A percentile compares a stretch with the other conserved stretches of the same genome.
These are phyloP conservation scores for Lethocerus indicus DNA, from an alignment of 1,140 invertebrate genomes.

Conservation along the genomic window DNA sequence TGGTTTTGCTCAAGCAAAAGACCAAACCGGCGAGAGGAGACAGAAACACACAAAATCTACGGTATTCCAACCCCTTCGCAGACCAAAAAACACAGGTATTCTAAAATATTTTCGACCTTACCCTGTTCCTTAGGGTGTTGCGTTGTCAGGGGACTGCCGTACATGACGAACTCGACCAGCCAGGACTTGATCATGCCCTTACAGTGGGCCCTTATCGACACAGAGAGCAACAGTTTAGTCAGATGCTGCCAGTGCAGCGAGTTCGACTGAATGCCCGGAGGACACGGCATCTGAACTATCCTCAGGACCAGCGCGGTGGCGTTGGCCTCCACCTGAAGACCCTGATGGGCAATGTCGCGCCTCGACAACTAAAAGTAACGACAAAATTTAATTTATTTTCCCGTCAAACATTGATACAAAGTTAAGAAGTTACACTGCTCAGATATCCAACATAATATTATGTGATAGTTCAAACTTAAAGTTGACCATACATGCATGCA, in stretches of 20 bases:
- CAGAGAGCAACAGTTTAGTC: constrained; percentile 61
- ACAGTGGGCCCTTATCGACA: constrained; percentile 60
- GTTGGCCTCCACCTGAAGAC: constrained; percentile 77
- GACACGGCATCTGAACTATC: constrained; percentile 57
- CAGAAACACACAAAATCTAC: no score
- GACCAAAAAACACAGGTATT: not conserved
- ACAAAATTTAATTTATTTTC: no score
- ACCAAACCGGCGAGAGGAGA: no score
- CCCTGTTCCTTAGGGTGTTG: constrained; percentile 73
- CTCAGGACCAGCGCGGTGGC: constrained; percentile 69
- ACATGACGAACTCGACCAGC: constrained; percentile 82
- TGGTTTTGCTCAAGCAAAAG: no score
- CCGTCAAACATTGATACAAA: no score
- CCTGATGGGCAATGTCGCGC: constrained; percentile 73
- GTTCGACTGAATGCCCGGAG: constrained; percentile 25
- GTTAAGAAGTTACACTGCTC: no score
- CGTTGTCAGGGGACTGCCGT: constrained; percentile 62
- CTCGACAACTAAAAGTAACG: constrained; percentile 40
- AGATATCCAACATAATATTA: no score
- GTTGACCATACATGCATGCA: no score
- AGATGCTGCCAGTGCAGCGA: constrained; percentile 40
- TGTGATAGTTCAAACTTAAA: no score
- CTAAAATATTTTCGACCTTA: constrained; percentile 16
- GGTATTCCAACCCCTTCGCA: no score
- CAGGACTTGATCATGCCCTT: constrained; percentile 51